Evolutionary conservation across 1,140 invertebrate genomes (phyloP), one percentile per base, ranked within the genome.

Genomic region (Eupeodes corollae): DNA sequence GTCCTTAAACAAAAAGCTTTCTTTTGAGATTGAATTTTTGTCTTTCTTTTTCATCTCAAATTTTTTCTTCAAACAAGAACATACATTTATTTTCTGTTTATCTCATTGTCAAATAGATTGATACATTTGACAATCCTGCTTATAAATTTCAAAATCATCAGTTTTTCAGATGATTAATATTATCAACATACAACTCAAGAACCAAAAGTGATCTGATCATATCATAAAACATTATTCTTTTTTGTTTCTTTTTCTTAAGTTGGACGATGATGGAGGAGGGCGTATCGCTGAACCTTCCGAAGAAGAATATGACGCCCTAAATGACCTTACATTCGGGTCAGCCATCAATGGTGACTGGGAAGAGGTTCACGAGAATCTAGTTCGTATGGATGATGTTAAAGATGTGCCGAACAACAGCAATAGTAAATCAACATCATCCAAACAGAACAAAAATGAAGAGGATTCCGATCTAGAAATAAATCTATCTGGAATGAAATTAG

Each of bases 321-420:
- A 92, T 62, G 86, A 91, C 73, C 87, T 91, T 69, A 92, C 89
- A 2, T 91, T 92, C 72, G 88, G 88, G 34, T 77, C 78, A 41
- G 80, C 82, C 39, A 66, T 61, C 46, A 68, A 68, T 47, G 79
- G 79, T 47, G 84, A 86, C 63, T 87, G 84, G 84, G 83, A 87
- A 63, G 61, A 64, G 52, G 57, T 54, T 47, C 66, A 68, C 53
- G 66, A 68, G 56, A 61, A 56, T 42, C 48, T 68, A n/a, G 66
- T 68, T 15, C 59, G 56, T 31, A 53, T 66, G 45, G 59, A 57
- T 15, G 60, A 57, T 6, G 18, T 37, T 26, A 18, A 21, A 21
- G 13, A 33, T n/a, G n/a, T 47, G 54, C 8, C 53, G 51, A 19
- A 56, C 54, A 16, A 45, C 54, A 10, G 55, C 55, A 32, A 34